Percentiles rank a stretch among this genome's conserved stretches.
These are phyloP conservation scores for Mactromeris polynyma DNA, from an alignment of 2,888 invertebrate genomes.

Conservation along the genomic window DNA sequence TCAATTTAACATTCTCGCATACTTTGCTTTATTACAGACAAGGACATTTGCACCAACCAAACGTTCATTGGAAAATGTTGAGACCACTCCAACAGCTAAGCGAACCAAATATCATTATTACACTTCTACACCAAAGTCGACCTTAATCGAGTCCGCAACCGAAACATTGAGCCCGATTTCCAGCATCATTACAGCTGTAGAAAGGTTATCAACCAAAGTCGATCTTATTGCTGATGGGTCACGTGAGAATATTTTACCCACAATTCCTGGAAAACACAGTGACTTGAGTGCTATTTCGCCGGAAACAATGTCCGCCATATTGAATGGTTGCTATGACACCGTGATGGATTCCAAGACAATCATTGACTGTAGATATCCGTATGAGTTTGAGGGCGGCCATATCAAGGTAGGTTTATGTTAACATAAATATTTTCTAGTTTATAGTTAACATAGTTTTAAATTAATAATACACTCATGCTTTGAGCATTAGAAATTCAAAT, in stretches of 20 bases:
- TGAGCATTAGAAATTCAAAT: too few species aligned
- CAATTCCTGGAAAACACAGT: slow-evolving; percentile 78
- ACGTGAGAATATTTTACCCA: slow-evolving; percentile 77
- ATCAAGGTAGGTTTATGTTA: too few species aligned
- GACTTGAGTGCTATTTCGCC: slow-evolving; percentile 83
- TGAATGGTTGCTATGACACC: slow-evolving; percentile 91
- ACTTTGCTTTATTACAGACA: neutral
- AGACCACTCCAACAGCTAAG: neutral
- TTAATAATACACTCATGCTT: too few species aligned
- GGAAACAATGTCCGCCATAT: slow-evolving; percentile 88
- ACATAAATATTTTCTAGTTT: too few species aligned
- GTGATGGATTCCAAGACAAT: slow-evolving; percentile 91
- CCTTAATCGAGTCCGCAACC: neutral
- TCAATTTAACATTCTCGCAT: too few species aligned
- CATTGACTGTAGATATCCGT: slow-evolving; percentile 98
- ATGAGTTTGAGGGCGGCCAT: slow-evolving; percentile 97
- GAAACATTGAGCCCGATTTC: neutral
- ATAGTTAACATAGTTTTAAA: too few species aligned
- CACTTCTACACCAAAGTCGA: neutral
- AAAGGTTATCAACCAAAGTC: slow-evolving; percentile 51
- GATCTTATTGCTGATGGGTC: slow-evolving; percentile 54
- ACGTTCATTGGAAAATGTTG: neutral
- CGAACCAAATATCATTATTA: neutral
- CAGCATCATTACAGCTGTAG: slow-evolving; percentile 42
- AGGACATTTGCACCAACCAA: neutral